Evolutionary conservation across 1,140 invertebrate genomes (phyloP).

Genomic region (Metaphire vulgaris): DNA sequence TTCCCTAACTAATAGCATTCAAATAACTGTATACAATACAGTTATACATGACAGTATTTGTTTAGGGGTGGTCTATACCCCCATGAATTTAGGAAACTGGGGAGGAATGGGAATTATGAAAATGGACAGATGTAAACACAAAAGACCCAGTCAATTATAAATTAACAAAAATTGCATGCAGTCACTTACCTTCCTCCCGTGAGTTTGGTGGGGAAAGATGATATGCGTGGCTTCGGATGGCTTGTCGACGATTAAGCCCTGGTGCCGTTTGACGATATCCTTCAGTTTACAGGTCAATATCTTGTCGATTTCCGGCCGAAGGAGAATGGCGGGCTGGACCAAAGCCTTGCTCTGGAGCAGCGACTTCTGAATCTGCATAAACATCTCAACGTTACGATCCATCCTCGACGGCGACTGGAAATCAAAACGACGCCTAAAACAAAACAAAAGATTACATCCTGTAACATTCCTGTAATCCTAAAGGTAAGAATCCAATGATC

Average conservation of each 20-base stretch:
- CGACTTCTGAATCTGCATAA: conserved; percentile 80
- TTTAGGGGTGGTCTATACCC: no score
- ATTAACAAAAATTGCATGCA: no score
- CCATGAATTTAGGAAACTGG: no score
- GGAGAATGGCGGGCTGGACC: conserved; percentile 64
- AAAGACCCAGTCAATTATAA: no score
- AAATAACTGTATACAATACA: no score
- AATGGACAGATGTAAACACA: no score
- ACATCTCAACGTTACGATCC: conserved; percentile 88
- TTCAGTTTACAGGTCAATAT: conserved; percentile 68
- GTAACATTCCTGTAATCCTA: no score
- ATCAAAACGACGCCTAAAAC: conserved; percentile 51
- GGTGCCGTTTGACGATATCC: conserved; percentile 79
- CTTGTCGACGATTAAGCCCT: conserved; percentile 70
- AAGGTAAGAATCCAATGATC: no score
- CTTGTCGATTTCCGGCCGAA: conserved; percentile 71
- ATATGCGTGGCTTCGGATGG: conserved; percentile 86
- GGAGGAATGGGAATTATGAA: no score
- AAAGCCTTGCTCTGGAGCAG: conserved; percentile 74
- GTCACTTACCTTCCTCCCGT: conserved; percentile 38
- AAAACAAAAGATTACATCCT: conserved; percentile 17
- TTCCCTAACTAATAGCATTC: no score
- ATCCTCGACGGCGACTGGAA: conserved; percentile 77
- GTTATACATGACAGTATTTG: no score
- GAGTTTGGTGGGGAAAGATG: conserved; percentile 64